phyloP scores from a whole-genome alignment of 1,140 invertebrate species.

The Holcopasites calliopsidis region DNA sequence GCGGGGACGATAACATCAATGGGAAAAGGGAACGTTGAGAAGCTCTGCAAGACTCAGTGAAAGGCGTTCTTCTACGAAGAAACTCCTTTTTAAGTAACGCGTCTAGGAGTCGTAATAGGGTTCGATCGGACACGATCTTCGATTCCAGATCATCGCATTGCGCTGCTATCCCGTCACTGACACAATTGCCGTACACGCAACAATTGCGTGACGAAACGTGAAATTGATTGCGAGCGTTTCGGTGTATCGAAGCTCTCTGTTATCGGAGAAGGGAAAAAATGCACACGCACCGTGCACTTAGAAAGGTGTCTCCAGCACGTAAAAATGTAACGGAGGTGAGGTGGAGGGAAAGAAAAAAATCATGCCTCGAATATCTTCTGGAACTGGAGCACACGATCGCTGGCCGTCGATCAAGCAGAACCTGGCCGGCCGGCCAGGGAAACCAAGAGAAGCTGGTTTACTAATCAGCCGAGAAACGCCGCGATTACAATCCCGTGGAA shows the following conservation, averaged over 20 bases:
- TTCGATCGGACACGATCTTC: neutral
- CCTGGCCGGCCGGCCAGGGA: slow-evolving; percentile 23
- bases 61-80: neutral
- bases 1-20: neutral
- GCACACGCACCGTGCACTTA: neutral
- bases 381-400: slow-evolving; percentile 20
- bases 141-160: slow-evolving; percentile 15
- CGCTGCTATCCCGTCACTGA: slow-evolving; percentile 13
- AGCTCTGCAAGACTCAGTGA: neutral
- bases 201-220: neutral
- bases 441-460: slow-evolving; percentile 60
- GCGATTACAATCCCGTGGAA: slow-evolving; percentile 75
- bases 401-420: slow-evolving; percentile 39
- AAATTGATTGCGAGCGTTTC: neutral
- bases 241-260: too few relatives aligned
- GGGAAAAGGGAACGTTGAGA: neutral
- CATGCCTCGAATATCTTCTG: slow-evolving; percentile 28
- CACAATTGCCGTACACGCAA: slow-evolving; percentile 7
- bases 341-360: neutral
- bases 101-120: neutral
- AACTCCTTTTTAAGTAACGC: slow-evolving; percentile 6
- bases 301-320: slow-evolving; percentile 8
- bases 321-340: slow-evolving; percentile 10
- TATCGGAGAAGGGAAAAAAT: neutral
- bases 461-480: slow-evolving; percentile 71